Conservation (phyloP, 2,888 invertebrate genomes). For the Auanema sp. region DNA sequence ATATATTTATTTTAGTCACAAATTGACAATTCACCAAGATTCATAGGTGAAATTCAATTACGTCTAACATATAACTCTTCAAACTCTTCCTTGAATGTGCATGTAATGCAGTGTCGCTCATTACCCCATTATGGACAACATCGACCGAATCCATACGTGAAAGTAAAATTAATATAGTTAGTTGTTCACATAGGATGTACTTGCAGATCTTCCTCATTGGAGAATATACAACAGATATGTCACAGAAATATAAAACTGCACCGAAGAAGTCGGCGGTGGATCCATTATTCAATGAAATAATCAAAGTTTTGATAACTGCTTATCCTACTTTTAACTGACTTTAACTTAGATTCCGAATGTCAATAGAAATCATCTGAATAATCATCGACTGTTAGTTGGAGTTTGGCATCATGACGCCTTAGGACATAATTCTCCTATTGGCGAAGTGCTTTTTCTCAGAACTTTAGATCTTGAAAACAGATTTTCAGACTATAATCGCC, state of each 20-base stretch:
- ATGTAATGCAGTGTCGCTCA: slow-evolving; percentile 13
- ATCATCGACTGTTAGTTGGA: slow-evolving; percentile 1
- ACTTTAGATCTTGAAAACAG: background rate
- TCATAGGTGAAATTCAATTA: slow-evolving; percentile 17
- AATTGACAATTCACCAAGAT: slow-evolving; percentile 10
- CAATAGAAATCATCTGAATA: slow-evolving; percentile 12
- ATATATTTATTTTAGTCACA: slow-evolving; percentile 12
- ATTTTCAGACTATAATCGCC: background rate
- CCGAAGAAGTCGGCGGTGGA: slow-evolving; percentile 8
- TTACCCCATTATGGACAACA: slow-evolving; percentile 20
- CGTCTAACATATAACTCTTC: slow-evolving; percentile 8
- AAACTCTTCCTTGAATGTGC: slow-evolving; percentile 6
- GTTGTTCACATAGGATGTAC: background rate
- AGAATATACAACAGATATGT: background rate
- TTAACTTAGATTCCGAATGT: slow-evolving; percentile 13
- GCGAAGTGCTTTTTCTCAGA: slow-evolving; percentile 1
- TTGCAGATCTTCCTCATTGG: slow-evolving; percentile 5
- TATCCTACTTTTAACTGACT: background rate
- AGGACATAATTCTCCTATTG: slow-evolving; percentile 8
- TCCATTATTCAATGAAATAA: slow-evolving; percentile 15
- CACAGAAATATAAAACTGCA: slow-evolving; percentile 4
- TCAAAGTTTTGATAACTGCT: slow-evolving; percentile 5
- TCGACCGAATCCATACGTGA: slow-evolving; percentile 18
- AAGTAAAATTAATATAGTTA: slow-evolving; percentile 1
- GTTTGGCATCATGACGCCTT: slow-evolving; percentile 17